Percentiles rank a stretch among this genome's conserved stretches.
Evolutionary conservation across 2,888 invertebrate species (phyloP).

Genomic region (Protonemura montana): DNA sequence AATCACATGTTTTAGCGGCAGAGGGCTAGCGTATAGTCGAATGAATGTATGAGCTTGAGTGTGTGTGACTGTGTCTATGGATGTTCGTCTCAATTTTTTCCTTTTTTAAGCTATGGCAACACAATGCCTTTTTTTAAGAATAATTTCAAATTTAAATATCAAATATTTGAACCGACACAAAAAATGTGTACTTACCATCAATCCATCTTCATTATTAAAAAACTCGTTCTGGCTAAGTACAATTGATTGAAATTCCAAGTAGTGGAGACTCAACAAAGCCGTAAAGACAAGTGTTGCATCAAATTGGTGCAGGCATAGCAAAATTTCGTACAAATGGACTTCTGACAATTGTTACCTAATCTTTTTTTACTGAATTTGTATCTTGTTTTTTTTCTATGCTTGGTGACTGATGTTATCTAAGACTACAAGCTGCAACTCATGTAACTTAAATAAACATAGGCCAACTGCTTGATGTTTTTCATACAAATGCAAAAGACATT

Average conservation of each 20-base stretch:
- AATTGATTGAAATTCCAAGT: not conserved
- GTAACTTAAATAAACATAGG: not conserved
- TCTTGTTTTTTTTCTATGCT: not conserved
- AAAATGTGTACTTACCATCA: not conserved
- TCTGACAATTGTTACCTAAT: not conserved
- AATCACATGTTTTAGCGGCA: not conserved
- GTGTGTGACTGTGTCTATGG: not conserved
- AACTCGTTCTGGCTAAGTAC: not conserved
- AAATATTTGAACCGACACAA: not conserved
- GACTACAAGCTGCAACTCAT: not conserved
- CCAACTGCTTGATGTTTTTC: not conserved
- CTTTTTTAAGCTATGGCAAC: not conserved
- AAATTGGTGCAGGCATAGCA: not conserved
- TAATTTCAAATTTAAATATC: not conserved
- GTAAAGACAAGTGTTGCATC: not conserved
- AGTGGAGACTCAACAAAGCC: not conserved
- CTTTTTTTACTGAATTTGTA: constrained; percentile 3
- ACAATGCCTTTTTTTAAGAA: not conserved
- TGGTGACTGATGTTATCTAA: not conserved
- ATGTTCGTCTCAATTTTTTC: not conserved
- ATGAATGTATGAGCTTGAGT: not conserved
- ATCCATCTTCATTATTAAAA: not conserved
- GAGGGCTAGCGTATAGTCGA: not conserved
- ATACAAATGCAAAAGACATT: not conserved
- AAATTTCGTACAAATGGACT: not conserved